Base-by-base conservation (phyloP, 92 coral and sea anemone genomes). In the Isaurus tuberculatus region DNA sequence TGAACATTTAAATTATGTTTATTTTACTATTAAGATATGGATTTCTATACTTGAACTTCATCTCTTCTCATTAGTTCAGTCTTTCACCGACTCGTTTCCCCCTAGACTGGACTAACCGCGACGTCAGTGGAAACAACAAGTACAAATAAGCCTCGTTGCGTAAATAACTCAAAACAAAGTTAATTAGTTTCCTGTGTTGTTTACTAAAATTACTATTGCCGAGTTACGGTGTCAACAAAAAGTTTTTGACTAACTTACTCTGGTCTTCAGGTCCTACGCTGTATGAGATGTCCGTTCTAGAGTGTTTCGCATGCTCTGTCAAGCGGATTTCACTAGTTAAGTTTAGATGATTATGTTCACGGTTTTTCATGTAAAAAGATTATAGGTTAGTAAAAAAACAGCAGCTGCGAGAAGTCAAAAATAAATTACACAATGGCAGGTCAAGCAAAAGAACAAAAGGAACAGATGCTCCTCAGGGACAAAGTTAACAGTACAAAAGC, bases 401-500 rank as follows among this genome's bases (percentile, higher is more conserved):
- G 6, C 30, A n/a, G 66, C 80, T 30, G 26, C 17, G 31, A 53
- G 36, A 49, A 66, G 48, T 14, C 64, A 29, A n/a, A 55, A 55
- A 28, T 8, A 51, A n/a, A 55, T 7, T 25, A 31, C 67, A 75
- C 46, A 40, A 36, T 77, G 68, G 44, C 70, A 33, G 82, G 82
- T 60, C 4, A 2, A 27, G 22, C 8, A 55, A 55, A 55, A 27
- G 82, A 43, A 77, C 82, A 77, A 77, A 77, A 22, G 70, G 70
- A 60, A 16, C 30, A 13, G 32, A 33, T 11, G 22, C 14, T 70
- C 37, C 20, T 22, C 55, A 14, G 23, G 36, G 42, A 77, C 82
- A 61, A 77, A 77, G 15, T 48, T 42, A 74, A 34, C 42, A 74
- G 34, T 60, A 49, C 78, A 10, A 77, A 77, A 55, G 58, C 70